Base-by-base conservation (phyloP, 2,113 vertebrate genomes). In the Symphodus melops region DNA sequence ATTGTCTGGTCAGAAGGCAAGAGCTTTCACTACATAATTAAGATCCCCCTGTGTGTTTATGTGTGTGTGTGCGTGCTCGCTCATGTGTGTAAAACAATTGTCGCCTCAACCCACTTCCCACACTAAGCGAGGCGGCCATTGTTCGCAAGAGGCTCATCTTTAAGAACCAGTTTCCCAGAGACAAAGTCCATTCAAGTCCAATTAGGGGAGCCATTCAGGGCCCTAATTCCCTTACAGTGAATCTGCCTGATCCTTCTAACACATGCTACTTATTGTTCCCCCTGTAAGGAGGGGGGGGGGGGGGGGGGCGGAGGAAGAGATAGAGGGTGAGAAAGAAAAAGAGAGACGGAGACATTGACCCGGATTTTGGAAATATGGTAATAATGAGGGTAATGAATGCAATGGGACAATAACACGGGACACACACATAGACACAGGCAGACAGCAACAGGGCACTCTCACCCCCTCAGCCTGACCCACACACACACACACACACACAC, bases 21-120 rank as follows among this genome's bases (percentile, higher is more conserved):
- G 87, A 72, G 79, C 64, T 85, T 81, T 77, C 78, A 86, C 72
- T 68, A 3, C 44, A 51, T 86, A 81, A 86, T 92, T 89, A 91
- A 68, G 72, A 75, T 75, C 48, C 52, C 44, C 39, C 65, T 60
- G 66, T 48, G 36, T 51, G 52, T 48, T 17, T 48, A 16, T 64
- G 60, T 20, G 58, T 72, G 58, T 72, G 51, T 72, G 78, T 76
- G 79, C 21, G 41, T 77, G 85, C 64, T 44, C 17, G 69, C 61
- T 79, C 67, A 37, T 85, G 61, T 80, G 81, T 68, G 68, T 76
- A 81, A 88, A 89, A 87, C 86, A 90, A 79, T 83, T 59, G 85
- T 86, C 84, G 64, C 62, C 78, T 91, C 89, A 93, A 90, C 92
- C 90, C 90, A 92, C 90, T 94, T 94, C 93, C 92, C 93, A 94